Evolutionary conservation across 1,140 invertebrate species (phyloP), one percentile per base, ranked within the genome.

Genomic region (Drosophila jambulina): DNA sequence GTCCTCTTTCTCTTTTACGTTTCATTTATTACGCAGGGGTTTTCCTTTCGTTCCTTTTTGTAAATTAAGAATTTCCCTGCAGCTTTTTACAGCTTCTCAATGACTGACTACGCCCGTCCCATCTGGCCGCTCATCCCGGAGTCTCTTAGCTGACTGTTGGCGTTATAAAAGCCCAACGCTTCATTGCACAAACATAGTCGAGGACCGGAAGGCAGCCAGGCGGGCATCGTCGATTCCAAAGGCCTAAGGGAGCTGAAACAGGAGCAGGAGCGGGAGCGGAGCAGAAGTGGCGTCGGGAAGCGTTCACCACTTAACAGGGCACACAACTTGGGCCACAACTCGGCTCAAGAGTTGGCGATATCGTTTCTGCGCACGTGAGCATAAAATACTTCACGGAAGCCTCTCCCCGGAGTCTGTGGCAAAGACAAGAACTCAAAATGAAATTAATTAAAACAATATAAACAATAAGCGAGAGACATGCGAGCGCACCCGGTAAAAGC

Each of bases 141-240:
- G 76, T 79, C 81, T 68, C 72, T 80, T 78, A 87, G 75, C 80
- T 80, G 83, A 82, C 83, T 80, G 83, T 87, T 86, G 83, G 83
- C 84, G 84, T 82, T 86, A 86, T 86, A 88, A 86, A 86, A 86
- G 83, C 84, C 77, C 60, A 82, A 88, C 83, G 83, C 83, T 87
- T 86, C 83, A 86, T 86, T 87, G 83, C 83, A 88, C 83, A 86
- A 86, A 87, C 76, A 86, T 82, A 86, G 82, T 86, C 75, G 56
- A 70, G 68, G 68, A 71, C 80, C 82, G 74, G 70, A 69, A 65
- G 51, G 45, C 76, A 71, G 65, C 17, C 77, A 77, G 72, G 60
- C 57, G 49, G 71, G 54, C 65, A 75, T 64, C 74, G 53, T 27
- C 61, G 49, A 68, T 88, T 80, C 80, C 82, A 77, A 86, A 83